Conservation (phyloP, 2,888 invertebrate genomes). For the Serrognathus titanus region DNA sequence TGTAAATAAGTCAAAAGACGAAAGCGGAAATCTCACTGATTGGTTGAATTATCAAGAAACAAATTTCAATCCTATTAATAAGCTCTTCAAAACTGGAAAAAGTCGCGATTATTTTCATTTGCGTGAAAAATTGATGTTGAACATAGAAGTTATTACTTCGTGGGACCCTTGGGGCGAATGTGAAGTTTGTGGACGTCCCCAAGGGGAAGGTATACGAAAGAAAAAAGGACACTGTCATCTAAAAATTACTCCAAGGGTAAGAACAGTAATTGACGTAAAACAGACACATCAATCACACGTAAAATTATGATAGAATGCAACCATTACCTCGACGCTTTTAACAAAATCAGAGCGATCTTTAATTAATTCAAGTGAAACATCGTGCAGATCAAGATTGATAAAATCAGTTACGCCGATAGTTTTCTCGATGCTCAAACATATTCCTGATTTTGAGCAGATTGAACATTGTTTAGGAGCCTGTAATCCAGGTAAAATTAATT, state of each 20-base stretch:
- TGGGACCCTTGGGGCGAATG: constrained; percentile 58
- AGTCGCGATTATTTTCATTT: constrained; percentile 46
- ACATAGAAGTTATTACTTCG: constrained; percentile 50
- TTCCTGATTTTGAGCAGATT: constrained; percentile 52
- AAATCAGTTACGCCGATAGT: constrained; percentile 48
- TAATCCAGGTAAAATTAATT: constrained; percentile 36
- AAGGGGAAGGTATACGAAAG: constrained; percentile 45
- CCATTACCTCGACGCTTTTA: no score
- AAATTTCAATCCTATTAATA: constrained; percentile 50
- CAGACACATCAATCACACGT: neutral
- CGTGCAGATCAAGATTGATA: constrained; percentile 50
- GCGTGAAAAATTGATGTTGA: constrained; percentile 45
- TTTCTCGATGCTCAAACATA: constrained; percentile 48
- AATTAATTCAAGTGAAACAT: constrained; percentile 39
- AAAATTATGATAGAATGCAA: no score
- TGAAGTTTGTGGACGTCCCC: constrained; percentile 47
- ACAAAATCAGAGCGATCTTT: constrained; percentile 14
- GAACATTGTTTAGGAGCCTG: constrained; percentile 46
- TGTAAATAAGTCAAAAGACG: constrained; percentile 25
- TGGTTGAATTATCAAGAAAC: constrained; percentile 53
- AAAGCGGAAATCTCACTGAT: constrained; percentile 49
- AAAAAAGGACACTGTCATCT: constrained; percentile 54
- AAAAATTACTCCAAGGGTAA: constrained; percentile 35
- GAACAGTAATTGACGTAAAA: neutral
- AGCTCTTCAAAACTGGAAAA: constrained; percentile 47